Evolutionary conservation across 2,113 vertebrate species (phyloP).

Genomic region (Calyptommatus sinebrachiatus): DNA sequence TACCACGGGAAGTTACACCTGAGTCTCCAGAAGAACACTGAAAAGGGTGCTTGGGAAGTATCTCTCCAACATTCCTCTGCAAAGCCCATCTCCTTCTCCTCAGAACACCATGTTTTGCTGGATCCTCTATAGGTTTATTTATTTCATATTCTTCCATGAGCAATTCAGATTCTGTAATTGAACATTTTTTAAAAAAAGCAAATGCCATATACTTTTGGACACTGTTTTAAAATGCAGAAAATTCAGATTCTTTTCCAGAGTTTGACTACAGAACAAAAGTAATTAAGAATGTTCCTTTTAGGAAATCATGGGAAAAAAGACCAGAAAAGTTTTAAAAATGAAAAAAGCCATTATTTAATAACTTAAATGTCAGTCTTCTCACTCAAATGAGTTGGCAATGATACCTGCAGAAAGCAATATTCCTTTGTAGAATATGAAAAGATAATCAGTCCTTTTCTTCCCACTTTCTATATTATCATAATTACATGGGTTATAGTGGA

Average conservation of each 20-base stretch:
- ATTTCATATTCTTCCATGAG: slow-evolving; percentile 84
- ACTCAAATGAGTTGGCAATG: background rate
- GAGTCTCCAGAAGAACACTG: slow-evolving; percentile 57
- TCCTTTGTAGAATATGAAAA: background rate
- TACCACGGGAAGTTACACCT: slow-evolving; percentile 50
- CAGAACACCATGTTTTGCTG: slow-evolving; percentile 76
- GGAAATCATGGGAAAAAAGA: background rate
- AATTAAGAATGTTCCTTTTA: background rate
- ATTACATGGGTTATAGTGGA: background rate
- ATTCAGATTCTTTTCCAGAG: background rate
- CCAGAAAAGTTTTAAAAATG: background rate
- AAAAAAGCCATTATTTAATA: background rate
- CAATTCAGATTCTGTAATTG: slow-evolving; percentile 81
- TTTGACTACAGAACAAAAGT: background rate
- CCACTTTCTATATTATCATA: no score
- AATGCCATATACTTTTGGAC: background rate
- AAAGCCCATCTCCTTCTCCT: slow-evolving; percentile 82
- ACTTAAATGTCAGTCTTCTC: background rate
- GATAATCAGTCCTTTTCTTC: background rate
- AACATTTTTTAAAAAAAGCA: background rate
- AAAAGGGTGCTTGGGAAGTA: slow-evolving; percentile 70
- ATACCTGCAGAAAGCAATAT: background rate
- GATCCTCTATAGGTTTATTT: slow-evolving; percentile 79
- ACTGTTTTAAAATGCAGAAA: background rate
- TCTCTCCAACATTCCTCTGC: slow-evolving; percentile 76